phyloP scores from a whole-genome alignment of 2,113 vertebrate species.

The Varanus komodoensis region DNA sequence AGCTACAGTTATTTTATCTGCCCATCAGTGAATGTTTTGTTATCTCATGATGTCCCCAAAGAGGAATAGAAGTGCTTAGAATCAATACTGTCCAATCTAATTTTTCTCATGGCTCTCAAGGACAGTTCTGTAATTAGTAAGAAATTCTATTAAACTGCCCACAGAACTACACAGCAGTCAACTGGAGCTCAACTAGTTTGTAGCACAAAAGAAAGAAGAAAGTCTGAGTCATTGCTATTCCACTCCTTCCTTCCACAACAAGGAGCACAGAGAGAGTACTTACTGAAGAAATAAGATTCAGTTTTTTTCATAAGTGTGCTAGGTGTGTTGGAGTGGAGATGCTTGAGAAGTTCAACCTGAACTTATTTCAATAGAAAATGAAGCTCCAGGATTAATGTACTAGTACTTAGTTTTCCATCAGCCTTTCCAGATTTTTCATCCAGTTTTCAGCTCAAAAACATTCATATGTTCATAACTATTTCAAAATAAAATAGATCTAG shows the following conservation, averaged over 20 bases:
- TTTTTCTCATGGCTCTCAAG: constrained; percentile 77
- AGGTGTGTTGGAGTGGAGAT: background rate
- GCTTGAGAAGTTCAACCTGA: background rate
- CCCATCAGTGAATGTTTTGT: constrained; percentile 76
- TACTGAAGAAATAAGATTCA: background rate
- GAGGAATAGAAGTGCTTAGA: constrained; percentile 79
- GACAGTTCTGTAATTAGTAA: constrained; percentile 79
- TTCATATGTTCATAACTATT: background rate
- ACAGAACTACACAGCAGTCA: constrained; percentile 67
- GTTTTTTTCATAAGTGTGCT: background rate
- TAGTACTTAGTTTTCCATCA: background rate
- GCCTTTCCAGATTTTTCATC: background rate
- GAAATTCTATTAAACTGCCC: constrained; percentile 78
- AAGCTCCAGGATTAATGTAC: background rate
- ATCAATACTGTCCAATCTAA: constrained; percentile 85
- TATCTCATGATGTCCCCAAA: constrained; percentile 77
- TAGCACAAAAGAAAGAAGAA: background rate
- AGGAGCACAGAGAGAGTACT: background rate
- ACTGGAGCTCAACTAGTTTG: constrained; percentile 43
- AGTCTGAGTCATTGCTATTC: background rate
- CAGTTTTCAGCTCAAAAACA: background rate
- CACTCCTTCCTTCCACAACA: background rate
- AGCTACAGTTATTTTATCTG: constrained; percentile 75
- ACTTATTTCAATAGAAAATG: background rate
- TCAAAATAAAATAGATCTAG: background rate